phyloP scores from a whole-genome alignment of 2,797 vertebrate genomes.

The Cheirogaleus major region DNA sequence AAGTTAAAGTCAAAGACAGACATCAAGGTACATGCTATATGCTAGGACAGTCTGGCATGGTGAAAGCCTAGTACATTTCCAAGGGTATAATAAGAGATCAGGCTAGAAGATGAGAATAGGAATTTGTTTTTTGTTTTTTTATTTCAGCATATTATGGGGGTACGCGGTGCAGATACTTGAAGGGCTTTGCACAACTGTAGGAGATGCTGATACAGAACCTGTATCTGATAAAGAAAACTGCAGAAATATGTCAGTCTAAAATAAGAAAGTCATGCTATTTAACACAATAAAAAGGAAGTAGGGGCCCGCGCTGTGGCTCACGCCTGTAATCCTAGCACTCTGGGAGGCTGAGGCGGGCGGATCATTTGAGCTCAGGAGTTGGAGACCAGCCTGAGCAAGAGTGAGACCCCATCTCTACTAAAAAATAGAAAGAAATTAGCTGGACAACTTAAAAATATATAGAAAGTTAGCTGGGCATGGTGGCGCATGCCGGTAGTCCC shows the following conservation, averaged over 20 bases:
- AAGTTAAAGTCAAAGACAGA: conserved; percentile 1
- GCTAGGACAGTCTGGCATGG: background rate
- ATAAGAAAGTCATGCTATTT: conserved; percentile 36
- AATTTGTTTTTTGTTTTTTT: background rate
- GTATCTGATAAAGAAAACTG: background rate
- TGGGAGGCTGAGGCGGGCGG: too few species aligned
- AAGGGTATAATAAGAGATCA: background rate
- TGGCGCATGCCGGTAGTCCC: too few species aligned
- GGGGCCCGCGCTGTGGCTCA: too few species aligned
- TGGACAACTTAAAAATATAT: too few species aligned
- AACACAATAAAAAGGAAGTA: conserved; percentile 50
- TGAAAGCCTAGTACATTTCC: background rate
- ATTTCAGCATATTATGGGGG: too few species aligned
- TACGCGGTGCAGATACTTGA: background rate
- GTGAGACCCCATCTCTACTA: too few species aligned
- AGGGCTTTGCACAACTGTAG: background rate
- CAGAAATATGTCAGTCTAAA: conserved; percentile 9
- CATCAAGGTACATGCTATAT: background rate
- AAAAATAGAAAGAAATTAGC: too few species aligned
- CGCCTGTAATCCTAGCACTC: too few species aligned
- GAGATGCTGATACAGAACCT: background rate
- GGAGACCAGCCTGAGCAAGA: too few species aligned
- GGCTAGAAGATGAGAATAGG: background rate
- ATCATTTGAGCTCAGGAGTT: too few species aligned
- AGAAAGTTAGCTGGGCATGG: too few species aligned